phyloP scores from a whole-genome alignment of 2,113 vertebrate genomes.

The Anolis sagrei region DNA sequence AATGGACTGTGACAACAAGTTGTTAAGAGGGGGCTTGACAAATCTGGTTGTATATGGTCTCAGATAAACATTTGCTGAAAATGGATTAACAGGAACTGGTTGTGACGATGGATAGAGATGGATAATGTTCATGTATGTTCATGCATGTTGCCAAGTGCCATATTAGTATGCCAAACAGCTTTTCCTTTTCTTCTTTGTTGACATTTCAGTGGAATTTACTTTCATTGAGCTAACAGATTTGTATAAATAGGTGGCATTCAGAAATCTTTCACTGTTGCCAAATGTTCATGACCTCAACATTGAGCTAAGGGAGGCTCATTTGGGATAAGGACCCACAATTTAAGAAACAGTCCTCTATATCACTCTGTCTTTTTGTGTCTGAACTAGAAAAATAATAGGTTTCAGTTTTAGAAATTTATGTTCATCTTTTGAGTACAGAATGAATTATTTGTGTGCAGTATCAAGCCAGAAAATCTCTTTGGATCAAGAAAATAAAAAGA shows the following conservation, averaged over 20 bases:
- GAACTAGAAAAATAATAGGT: no score
- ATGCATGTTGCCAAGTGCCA: background rate
- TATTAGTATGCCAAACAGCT: background rate
- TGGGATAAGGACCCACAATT: no score
- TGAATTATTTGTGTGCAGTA: no score
- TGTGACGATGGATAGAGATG: background rate
- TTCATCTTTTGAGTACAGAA: no score
- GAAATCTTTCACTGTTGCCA: no score
- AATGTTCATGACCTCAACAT: no score
- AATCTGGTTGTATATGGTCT: conserved; percentile 81
- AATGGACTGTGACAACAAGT: conserved; percentile 96
- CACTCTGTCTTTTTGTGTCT: no score
- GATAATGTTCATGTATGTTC: conserved; percentile 6
- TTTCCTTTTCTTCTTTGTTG: no score
- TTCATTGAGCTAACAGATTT: background rate
- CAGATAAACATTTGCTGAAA: conserved; percentile 77
- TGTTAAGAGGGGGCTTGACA: conserved; percentile 86
- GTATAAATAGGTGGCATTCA: no score
- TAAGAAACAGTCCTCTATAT: no score
- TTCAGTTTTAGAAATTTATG: background rate
- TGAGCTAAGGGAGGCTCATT: no score
- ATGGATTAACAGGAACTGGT: conserved; percentile 63
- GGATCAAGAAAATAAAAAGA: background rate
- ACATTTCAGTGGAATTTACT: conserved; percentile 14
- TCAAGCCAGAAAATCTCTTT: background rate